These are phyloP conservation scores for Dromas ardeola DNA, from an alignment of 2,113 vertebrate genomes.

Conservation along the genomic window DNA sequence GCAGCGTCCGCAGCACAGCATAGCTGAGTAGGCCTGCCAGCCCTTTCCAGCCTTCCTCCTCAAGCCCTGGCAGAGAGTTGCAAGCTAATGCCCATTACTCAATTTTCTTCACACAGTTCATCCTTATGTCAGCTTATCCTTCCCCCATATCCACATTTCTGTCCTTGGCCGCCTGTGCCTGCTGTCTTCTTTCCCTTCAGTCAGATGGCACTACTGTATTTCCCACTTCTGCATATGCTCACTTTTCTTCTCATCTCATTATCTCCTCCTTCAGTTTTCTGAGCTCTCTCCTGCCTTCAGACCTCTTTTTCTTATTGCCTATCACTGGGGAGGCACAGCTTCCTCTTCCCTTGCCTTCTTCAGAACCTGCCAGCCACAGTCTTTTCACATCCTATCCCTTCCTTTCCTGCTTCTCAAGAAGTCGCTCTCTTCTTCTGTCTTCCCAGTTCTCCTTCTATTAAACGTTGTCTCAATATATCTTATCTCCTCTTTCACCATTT, in stretches of 20 bases:
- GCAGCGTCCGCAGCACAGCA: neutral
- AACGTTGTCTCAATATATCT: neutral
- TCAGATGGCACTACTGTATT: neutral
- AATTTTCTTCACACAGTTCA: neutral
- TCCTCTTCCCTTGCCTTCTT: neutral
- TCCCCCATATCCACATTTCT: neutral
- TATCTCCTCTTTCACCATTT: neutral
- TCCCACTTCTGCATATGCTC: neutral
- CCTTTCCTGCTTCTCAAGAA: neutral
- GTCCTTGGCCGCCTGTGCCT: neutral
- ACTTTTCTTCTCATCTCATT: neutral
- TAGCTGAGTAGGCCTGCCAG: neutral
- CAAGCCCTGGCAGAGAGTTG: neutral
- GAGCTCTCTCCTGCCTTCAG: neutral
- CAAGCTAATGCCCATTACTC: constrained; percentile 8
- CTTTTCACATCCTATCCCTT: neutral
- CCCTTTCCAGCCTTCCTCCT: neutral
- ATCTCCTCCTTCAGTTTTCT: neutral
- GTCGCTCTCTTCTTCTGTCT: neutral
- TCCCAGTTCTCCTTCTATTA: neutral
- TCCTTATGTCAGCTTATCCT: neutral
- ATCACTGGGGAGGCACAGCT: neutral
- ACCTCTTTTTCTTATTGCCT: neutral
- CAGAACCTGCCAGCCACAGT: neutral
- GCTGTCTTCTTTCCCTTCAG: neutral